phyloP scores from a whole-genome alignment of 2,113 vertebrate genomes.

The Dermatemys mawii region DNA sequence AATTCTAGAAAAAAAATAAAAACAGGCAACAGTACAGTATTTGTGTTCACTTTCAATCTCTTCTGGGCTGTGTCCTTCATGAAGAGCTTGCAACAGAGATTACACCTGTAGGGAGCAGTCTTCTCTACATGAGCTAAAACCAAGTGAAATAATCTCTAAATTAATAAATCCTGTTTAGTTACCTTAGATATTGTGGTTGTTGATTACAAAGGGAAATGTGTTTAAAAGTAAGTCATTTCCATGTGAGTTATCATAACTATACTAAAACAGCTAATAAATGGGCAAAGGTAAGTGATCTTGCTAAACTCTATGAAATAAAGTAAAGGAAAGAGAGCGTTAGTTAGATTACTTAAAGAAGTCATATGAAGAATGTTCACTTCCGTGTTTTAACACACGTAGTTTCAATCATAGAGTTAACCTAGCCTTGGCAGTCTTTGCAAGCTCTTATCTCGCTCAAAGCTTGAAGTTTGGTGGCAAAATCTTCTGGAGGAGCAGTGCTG shows the following conservation, averaged over 20 bases:
- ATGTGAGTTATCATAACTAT: neutral
- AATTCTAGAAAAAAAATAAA: neutral
- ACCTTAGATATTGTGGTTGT: neutral
- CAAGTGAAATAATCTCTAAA: neutral
- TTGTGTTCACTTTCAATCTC: neutral
- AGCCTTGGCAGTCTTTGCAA: neutral
- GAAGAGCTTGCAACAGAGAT: neutral
- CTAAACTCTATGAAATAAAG: neutral
- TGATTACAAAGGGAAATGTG: neutral
- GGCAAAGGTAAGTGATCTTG: neutral
- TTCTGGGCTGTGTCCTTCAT: neutral
- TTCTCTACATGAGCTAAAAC: neutral
- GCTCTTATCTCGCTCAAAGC: neutral
- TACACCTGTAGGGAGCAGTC: neutral
- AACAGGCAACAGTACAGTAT: neutral
- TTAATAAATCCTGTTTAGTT: conserved; percentile 16
- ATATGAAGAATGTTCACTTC: neutral
- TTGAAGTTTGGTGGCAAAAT: neutral
- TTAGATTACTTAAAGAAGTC: neutral
- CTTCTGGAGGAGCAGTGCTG: neutral
- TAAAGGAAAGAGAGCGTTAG: neutral
- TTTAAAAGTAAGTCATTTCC: conserved; percentile 4
- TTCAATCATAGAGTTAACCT: neutral
- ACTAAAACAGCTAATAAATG: neutral
- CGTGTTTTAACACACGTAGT: neutral